These are phyloP conservation scores for Choreutis nemorana DNA, from an alignment of 2,888 invertebrate genomes.

Conservation along the genomic window DNA sequence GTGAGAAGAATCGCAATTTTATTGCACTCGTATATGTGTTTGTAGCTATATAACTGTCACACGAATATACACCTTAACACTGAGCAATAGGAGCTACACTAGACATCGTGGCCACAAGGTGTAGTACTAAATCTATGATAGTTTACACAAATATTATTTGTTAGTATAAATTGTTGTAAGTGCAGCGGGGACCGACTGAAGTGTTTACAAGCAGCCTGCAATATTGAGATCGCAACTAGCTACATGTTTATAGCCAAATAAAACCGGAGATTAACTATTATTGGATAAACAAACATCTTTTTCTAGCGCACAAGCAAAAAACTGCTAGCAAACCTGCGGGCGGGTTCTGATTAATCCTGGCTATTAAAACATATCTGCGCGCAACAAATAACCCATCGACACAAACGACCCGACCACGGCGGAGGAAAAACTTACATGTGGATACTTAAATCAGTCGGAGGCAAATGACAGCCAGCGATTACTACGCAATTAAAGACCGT, in stretches of 20 bases:
- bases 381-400: neutral
- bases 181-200: too few species aligned
- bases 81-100: too few species aligned
- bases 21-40: conserved; percentile 14
- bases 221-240: too few species aligned
- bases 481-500: conserved; percentile 25
- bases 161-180: conserved; percentile 21
- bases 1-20: conserved; percentile 27
- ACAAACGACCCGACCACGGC: neutral
- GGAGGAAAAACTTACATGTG: conserved; percentile 3
- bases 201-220: too few species aligned
- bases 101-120: neutral
- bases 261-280: too few species aligned
- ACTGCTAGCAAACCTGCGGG: too few species aligned
- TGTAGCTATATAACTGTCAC: too few species aligned
- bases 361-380: conserved; percentile 3
- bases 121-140: conserved; percentile 19
- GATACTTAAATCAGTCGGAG: conserved; percentile 23
- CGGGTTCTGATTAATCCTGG: too few species aligned
- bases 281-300: too few species aligned
- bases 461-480: conserved; percentile 35
- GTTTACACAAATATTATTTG: conserved; percentile 31
- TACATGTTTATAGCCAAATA: too few species aligned
- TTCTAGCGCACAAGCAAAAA: too few species aligned
- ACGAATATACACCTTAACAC: too few species aligned